Evolutionary conservation across 2,888 invertebrate species (phyloP), one percentile per base, ranked within the genome.

Genomic region (Pyralis farinalis): DNA sequence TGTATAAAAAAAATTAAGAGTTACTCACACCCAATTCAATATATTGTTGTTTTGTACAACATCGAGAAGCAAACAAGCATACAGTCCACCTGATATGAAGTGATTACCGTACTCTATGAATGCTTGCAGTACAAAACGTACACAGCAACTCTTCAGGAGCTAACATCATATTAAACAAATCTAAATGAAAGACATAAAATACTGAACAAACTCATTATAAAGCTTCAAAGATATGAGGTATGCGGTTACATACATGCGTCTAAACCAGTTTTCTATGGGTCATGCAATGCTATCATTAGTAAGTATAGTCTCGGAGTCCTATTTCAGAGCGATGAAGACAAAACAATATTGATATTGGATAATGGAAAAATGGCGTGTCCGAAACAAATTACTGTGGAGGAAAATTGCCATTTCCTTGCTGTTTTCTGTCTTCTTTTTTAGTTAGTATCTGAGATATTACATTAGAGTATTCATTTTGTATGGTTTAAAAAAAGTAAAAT

Each of bases 291-390:
- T 65, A 76, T 79, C 84, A 82, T 86, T 85, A 85, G 72, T 63
- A 58, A 85, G 72, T 63, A 58, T 59, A 66, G 66, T 74, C 73
- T 77, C 63, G 56, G 67, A 72, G 64, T 71, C 75, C 62, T 60
- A 76, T 77, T 79, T 69, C 71, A 66, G 70, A 71, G 61, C 71
- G 75, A 81, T 77, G 83, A 81, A 83, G 82, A 84, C 80, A 72
- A 77, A 84, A 80, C 76, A 83, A 82, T 86, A 85, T 85, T 86
- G 84, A 82, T 85, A 83, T 82, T 83, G 71, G 76, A 75, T 86
- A 83, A 86, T 86, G 84, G 82, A 82, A 82, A 83, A 80, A 81
- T 86, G 60, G 84, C 86, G 85, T 86, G 85, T 68, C 64, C 62
- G 58, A 65, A 71, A 74, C 69, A 71, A 75, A 82, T 83, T 84